Base-by-base conservation (phyloP, 1,140 invertebrate species). In the Nautilus pompilius region DNA sequence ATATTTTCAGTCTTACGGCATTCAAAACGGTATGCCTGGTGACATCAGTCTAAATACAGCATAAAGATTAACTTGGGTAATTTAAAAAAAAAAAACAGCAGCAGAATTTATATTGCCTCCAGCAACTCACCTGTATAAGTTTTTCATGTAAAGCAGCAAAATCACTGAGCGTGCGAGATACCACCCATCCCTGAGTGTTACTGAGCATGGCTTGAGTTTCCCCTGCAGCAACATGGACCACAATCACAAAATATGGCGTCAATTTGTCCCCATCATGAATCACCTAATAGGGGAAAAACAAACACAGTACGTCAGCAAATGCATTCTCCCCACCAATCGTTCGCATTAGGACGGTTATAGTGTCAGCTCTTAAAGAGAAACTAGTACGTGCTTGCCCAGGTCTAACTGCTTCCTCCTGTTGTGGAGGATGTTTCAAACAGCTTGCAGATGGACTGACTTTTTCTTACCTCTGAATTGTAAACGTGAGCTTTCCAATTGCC, bases 111-210 rank as follows among this genome's bases (percentile, higher is more conserved):
- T 17, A 13, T 53, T 24, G 24, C 22, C 24, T 24, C 26, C 13
- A 58, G 34, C 17, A n/a, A 73, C 61, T 67, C 68, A 82, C 81
- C 68, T 79, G 81, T 33, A 91, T 85, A 66, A 96, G 79, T 83
- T 93, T 93, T 71, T 90, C 86, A 82, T 94, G 91, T 55, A 95
- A 82, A 64, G 91, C 90, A 83, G 93, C 86, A 79, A 96, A 93
- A 72, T 95, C 90, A 51, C 88, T 87, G 2, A 95, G 83, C 56
- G 88, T 93, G 64, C 92, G 85, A 64, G 92, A 86, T 0, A 95
- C 88, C 1, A 93, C 90, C 92, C 92, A 95, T 17, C 80, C 80
- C 41, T 78, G 70, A 10, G 65, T 66, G 29, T 70, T 71, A 62
- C 10, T 49, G 46, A 28, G 36, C 36, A 51, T 59, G 49, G 28